Percentiles rank a stretch among this genome's conserved stretches.
phyloP scores from a whole-genome alignment of 2,888 invertebrate genomes.

The Ormyrus rosae region DNA sequence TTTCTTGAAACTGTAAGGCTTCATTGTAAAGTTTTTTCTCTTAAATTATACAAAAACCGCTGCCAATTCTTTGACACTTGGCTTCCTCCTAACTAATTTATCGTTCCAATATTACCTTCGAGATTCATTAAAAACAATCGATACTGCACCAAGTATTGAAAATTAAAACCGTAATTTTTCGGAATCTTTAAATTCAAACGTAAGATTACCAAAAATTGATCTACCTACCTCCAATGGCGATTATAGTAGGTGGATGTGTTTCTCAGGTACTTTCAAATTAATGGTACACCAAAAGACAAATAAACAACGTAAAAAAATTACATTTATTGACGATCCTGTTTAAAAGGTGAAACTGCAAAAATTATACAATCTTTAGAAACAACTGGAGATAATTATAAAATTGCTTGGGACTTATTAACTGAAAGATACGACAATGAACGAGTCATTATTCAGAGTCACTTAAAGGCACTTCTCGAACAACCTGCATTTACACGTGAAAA shows the following conservation, averaged over 20 bases:
- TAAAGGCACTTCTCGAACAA: neutral
- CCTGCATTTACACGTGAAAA: neutral
- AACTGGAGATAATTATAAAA: neutral
- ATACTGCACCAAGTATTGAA: too few relatives aligned
- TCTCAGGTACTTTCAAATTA: neutral
- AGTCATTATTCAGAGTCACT: neutral
- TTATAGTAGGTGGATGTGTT: neutral
- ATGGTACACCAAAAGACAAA: neutral
- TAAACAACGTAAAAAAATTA: neutral
- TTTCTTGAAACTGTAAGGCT: too few relatives aligned
- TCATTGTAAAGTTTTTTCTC: too few relatives aligned
- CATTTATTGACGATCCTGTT: neutral
- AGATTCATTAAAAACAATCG: too few relatives aligned
- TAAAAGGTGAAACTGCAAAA: neutral
- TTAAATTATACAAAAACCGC: too few relatives aligned
- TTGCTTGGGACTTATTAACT: neutral
- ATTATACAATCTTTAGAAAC: conserved; percentile 1
- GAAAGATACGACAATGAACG: neutral
- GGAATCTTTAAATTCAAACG: neutral
- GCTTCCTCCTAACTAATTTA: too few relatives aligned
- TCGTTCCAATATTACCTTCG: too few relatives aligned
- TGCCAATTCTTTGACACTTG: too few relatives aligned
- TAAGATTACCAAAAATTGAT: conserved; percentile 8
- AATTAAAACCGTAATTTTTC: neutral
- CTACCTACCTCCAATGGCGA: neutral